phyloP scores from a whole-genome alignment of 2,113 vertebrate species.

The Corythoichthys intestinalis region DNA sequence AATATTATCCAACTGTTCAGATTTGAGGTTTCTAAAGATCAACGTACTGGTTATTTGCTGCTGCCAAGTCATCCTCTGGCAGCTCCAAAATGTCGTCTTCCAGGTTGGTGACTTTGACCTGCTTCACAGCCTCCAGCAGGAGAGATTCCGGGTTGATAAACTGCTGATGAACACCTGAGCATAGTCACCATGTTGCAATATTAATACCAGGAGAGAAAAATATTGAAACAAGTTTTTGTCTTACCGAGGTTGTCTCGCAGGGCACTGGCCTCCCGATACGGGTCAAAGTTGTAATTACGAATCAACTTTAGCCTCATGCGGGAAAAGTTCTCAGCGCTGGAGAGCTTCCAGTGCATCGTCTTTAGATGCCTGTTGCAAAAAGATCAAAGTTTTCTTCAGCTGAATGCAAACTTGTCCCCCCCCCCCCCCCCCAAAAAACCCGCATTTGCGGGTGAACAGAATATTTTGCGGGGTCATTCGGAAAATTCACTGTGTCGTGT shows the following conservation, averaged over 20 bases:
- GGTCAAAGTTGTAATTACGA: conserved; percentile 86
- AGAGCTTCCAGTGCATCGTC: conserved; percentile 84
- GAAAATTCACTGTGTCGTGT: too few relatives aligned
- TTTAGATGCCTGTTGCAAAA: conserved; percentile 72
- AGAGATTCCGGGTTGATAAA: conserved; percentile 83
- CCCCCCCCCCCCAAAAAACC: too few relatives aligned
- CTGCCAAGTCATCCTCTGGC: conserved; percentile 82
- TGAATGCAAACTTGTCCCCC: background rate
- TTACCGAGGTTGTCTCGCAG: conserved; percentile 93
- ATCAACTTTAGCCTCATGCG: conserved; percentile 93
- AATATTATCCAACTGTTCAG: background rate
- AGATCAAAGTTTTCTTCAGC: background rate
- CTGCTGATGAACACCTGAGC: conserved; percentile 80
- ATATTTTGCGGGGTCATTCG: too few relatives aligned
- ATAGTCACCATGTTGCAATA: background rate
- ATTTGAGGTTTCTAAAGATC: background rate
- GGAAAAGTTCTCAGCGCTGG: conserved; percentile 93
- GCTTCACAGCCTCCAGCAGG: conserved; percentile 91
- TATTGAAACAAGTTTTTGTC: background rate
- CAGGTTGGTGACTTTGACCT: conserved; percentile 92
- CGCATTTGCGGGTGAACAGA: too few relatives aligned
- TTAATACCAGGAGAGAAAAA: background rate
- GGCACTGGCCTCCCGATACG: conserved; percentile 87
- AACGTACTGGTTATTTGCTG: conserved; percentile 69
- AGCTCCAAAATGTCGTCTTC: conserved; percentile 92